These are phyloP conservation scores for Plebejus argus DNA, from an alignment of 2,888 invertebrate genomes.

Conservation along the genomic window DNA sequence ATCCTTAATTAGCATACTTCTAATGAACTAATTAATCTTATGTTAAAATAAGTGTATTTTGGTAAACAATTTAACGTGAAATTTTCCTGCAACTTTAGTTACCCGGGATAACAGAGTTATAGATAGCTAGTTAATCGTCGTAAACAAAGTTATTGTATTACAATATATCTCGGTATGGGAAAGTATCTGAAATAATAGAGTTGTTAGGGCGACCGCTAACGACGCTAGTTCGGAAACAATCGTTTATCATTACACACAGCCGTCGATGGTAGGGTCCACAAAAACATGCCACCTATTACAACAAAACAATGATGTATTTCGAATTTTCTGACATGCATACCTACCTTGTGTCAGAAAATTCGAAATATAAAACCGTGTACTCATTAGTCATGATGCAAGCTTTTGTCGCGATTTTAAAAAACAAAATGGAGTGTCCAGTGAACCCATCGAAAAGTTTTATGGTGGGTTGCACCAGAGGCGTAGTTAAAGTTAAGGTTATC, in stretches of 20 bases:
- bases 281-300: conserved; percentile 39
- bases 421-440: too few relatives aligned
- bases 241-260: conserved; percentile 66
- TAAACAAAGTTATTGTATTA: conserved; percentile 29
- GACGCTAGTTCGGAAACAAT: conserved; percentile 67
- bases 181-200: conserved; percentile 35
- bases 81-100: background rate
- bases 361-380: background rate
- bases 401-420: background rate
- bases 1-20: too few relatives aligned
- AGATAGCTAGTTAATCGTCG: background rate
- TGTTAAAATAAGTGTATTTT: too few relatives aligned
- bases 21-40: too few relatives aligned
- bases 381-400: background rate
- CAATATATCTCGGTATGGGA: conserved; percentile 23
- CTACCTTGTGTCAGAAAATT: background rate
- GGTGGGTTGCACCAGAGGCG: too few relatives aligned
- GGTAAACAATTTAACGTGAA: too few relatives aligned
- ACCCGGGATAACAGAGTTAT: background rate
- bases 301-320: background rate
- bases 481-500: too few relatives aligned
- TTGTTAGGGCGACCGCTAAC: conserved; percentile 55
- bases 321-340: background rate
- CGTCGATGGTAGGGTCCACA: conserved; percentile 55
- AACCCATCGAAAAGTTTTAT: too few relatives aligned